Conservation (phyloP, 2,797 vertebrate genomes). For the Acipenser oxyrinchus region DNA sequence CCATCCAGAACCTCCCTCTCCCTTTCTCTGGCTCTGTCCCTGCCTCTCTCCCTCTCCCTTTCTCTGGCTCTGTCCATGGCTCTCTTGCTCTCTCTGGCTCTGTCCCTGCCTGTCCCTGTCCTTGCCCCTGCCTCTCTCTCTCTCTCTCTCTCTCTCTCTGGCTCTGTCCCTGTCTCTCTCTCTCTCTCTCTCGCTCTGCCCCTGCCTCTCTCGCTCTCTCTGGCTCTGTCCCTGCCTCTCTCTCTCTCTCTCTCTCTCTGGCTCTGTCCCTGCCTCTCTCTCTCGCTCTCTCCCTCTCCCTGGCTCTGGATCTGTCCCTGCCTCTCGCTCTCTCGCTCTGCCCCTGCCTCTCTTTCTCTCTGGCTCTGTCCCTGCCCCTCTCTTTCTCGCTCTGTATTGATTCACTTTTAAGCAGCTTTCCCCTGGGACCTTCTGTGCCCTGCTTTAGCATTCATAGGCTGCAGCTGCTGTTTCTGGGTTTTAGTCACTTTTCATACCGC, state of each 20-base stretch:
- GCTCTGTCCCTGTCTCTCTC: no score
- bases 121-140: not conserved
- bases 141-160: no score
- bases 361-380: constrained; percentile 3
- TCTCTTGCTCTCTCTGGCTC: constrained; percentile 8
- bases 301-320: no score
- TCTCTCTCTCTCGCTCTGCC: not conserved
- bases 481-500: not conserved
- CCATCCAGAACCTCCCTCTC: not conserved
- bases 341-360: not conserved
- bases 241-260: no score
- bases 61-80: no score
- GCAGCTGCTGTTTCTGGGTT: constrained; percentile 18
- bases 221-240: not conserved
- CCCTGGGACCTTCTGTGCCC: not conserved
- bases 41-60: no score
- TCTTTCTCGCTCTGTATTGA: constrained; percentile 1
- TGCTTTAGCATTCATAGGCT: not conserved
- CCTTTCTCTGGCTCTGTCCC: not conserved
- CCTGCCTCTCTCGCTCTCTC: constrained; percentile 13
- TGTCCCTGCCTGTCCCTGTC: no score
- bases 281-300: no score
- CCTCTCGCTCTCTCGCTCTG: not conserved
- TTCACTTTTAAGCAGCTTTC: constrained; percentile 1
- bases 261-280: no score